These are phyloP conservation scores for Syngnathus scovelli DNA, from an alignment of 2,113 vertebrate genomes.

Conservation along the genomic window DNA sequence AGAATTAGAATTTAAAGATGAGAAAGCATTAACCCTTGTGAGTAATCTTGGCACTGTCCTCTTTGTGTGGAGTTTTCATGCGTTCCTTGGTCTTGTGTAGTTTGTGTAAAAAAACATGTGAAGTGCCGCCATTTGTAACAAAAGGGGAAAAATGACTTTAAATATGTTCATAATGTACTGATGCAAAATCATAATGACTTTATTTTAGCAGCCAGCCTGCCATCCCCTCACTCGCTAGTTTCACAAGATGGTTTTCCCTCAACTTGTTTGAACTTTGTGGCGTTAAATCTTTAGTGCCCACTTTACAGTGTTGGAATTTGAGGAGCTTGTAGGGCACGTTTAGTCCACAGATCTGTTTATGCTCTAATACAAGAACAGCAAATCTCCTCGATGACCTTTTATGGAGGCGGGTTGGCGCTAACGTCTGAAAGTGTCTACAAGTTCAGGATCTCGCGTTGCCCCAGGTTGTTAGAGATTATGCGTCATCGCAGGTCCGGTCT, in stretches of 20 bases:
- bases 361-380: slow-evolving; percentile 1
- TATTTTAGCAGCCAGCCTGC: not conserved
- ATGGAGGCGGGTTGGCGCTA: not conserved
- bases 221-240: not conserved
- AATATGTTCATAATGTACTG: not conserved
- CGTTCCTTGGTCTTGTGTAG: not conserved
- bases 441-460: slow-evolving; percentile 38
- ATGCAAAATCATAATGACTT: not conserved
- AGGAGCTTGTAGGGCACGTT: not conserved
- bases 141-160: not conserved
- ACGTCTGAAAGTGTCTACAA: slow-evolving; percentile 42
- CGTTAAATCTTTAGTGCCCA: not conserved
- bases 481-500: slow-evolving; percentile 78
- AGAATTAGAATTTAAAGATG: no score
- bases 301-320: not conserved
- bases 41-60: no score
- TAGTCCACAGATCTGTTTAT: not conserved
- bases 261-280: not conserved
- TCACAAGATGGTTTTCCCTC: not conserved
- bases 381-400: slow-evolving; percentile 40
- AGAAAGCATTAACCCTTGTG: no score
- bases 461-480: slow-evolving; percentile 44
- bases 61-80: not conserved
- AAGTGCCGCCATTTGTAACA: not conserved
- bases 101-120: not conserved